Conservation (phyloP, 2,888 invertebrate species). For the Caradrina kadenii region DNA sequence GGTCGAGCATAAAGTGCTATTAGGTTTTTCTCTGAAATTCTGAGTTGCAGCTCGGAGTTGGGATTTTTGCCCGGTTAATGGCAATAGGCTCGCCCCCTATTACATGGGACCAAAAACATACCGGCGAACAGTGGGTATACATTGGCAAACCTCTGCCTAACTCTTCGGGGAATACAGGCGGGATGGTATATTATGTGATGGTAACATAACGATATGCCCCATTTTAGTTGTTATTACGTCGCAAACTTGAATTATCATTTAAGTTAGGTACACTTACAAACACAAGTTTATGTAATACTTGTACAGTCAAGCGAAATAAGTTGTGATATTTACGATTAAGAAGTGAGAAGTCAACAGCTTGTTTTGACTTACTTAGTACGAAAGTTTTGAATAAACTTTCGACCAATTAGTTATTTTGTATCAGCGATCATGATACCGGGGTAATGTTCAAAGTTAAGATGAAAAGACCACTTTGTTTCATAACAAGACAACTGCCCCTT, state of each 20-base stretch:
- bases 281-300: conserved; percentile 23
- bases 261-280: conserved; percentile 5
- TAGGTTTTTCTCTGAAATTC: too few species aligned
- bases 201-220: not conserved
- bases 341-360: conserved; percentile 41
- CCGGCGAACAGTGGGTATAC: too few species aligned
- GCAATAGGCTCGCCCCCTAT: too few species aligned
- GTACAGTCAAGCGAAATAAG: conserved; percentile 14
- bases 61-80: too few species aligned
- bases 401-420: conserved; percentile 7
- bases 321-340: conserved; percentile 33
- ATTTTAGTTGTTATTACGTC: conserved; percentile 12
- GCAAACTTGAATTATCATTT: conserved; percentile 33
- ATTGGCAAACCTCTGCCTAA: too few species aligned
- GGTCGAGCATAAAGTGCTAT: too few species aligned
- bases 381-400: conserved; percentile 5
- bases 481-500: not conserved
- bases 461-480: not conserved
- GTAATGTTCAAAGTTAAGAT: not conserved
- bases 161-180: too few species aligned
- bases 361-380: conserved; percentile 11
- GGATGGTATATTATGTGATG: too few species aligned
- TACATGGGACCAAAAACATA: too few species aligned
- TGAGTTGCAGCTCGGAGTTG: too few species aligned
- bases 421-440: not conserved